Base-by-base conservation (phyloP, 2,888 invertebrate species). In the Eulithis prunata region DNA sequence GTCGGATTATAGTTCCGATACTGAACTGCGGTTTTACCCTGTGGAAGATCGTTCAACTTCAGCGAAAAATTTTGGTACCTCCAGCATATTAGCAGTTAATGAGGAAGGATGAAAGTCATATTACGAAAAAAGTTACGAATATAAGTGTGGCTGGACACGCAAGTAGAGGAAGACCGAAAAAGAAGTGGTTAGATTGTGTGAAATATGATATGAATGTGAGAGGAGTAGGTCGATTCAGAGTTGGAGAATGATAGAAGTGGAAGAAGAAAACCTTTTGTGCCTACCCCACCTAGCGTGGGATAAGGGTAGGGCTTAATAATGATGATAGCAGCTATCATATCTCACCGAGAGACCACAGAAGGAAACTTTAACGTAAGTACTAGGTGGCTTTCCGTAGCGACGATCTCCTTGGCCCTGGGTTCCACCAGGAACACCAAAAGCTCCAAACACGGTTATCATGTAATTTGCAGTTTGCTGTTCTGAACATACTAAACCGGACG, bases 21-120 rank as follows among this genome's bases (percentile, higher is more conserved):
- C 72, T 94, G 94, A 6, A 94, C 90, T 43, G 94, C 92, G 0
- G 97, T 97, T 81, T 94, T 95, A 0, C 94, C 95, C 96, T 96
- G 78, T 13, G 74, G 71, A 46, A 32, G 11, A 49, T 49, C 49
- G n/a, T n/a, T 6, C 1, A 4, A 13, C 8, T 47, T 47, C n/a
- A 47, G 7, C 47, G 14, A 47, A 47, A 47, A 7, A 3, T n/a
- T n/a, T n/a, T 5, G 32, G 6, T 6, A 14, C 0, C 4, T 7
- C 6, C 13, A 8, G 47, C 14, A 14, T 47, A 47, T 47, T 47
- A n/a, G 21, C 21, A 21, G 21, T 21, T 21, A 21, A 21, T 21
- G 21, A 21, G 21, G 21, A 21, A 2, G 21, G 21, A 21, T 21
- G 21, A 21, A 21, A 21, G 21, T 21, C 21, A 21, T 21, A 21